Evolutionary conservation across 1,140 invertebrate species (phyloP), one percentile per base, ranked within the genome.

Genomic region (Carposina sasakii): DNA sequence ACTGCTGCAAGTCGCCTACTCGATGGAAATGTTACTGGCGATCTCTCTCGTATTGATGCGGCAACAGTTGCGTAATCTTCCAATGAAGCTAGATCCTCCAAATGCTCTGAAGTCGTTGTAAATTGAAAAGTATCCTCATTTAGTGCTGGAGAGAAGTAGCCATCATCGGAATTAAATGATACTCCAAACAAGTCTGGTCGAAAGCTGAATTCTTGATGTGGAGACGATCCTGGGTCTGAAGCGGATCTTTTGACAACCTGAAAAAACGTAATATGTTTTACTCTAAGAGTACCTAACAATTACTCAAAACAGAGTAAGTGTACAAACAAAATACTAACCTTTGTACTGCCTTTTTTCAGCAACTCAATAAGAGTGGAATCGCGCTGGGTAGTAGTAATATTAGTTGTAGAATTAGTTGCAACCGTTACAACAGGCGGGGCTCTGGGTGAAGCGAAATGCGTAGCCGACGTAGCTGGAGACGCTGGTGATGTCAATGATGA

Each of bases 51-150:
- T 63, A 88, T 81, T 24, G 87, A 79, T 22, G 85, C 85, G 8
- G 83, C 85, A 23, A 86, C 85, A 31, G 73, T 79, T 4, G 86
- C 83, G 56, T 90, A 90, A 57, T 92, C 91, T 60, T 92, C 91
- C 26, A 92, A 76, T 2, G 89, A 88, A 3, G 87, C 87, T 23
- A 93, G 88, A 43, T 93, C 88, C 62, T 91, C 89, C 21, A 93
- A 71, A 40, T 91, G 89, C 60, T 91, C 89, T 2, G 88, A 84
- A 16, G 83, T 78, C 55, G 91, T 90, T 1, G 92, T 84, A 46
- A 94, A 86, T 67, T 94, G 92, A 55, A 93, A 94, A 1, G 94
- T 92, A 65, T 94, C 93, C 45, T 93, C 91, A 64, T 92, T 91
- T 19, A 93, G 76, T 53, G 88, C 90, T 1, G 91, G 90, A 52